Evolutionary conservation across 2,113 vertebrate genomes (phyloP).

Genomic region (Macquaria ambigua): DNA sequence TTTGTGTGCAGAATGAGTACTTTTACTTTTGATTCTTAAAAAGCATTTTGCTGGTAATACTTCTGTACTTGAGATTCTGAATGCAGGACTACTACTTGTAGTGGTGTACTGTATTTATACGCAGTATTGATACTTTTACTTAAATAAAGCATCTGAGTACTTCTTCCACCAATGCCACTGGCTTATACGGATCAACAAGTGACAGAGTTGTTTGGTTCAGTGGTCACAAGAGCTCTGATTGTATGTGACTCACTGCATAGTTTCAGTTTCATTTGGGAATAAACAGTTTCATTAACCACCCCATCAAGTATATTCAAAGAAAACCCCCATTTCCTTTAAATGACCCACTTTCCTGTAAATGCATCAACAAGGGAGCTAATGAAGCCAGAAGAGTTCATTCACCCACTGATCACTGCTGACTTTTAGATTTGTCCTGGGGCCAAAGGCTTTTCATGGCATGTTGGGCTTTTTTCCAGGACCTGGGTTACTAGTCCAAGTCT

Average conservation of each 20-base stretch:
- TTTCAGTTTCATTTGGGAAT: background rate
- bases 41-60: too few species aligned
- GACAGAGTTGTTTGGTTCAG: background rate
- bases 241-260: background rate
- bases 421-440: background rate
- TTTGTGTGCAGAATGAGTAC: too few species aligned
- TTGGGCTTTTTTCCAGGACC: slow-evolving; percentile 35
- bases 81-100: too few species aligned
- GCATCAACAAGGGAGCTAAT: background rate
- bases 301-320: background rate
- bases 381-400: slow-evolving; percentile 15
- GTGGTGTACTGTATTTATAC: too few species aligned
- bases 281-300: background rate
- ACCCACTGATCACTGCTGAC: background rate
- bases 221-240: background rate
- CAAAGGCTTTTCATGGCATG: background rate
- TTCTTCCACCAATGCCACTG: background rate
- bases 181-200: background rate
- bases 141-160: background rate
- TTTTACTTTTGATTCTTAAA: too few species aligned
- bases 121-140: too few species aligned
- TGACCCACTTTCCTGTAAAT: slow-evolving; percentile 33
- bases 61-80: too few species aligned
- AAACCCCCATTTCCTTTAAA: background rate
- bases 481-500: slow-evolving; percentile 9